phyloP scores from a whole-genome alignment of 2,888 invertebrate species.

The Archips xylosteana region DNA sequence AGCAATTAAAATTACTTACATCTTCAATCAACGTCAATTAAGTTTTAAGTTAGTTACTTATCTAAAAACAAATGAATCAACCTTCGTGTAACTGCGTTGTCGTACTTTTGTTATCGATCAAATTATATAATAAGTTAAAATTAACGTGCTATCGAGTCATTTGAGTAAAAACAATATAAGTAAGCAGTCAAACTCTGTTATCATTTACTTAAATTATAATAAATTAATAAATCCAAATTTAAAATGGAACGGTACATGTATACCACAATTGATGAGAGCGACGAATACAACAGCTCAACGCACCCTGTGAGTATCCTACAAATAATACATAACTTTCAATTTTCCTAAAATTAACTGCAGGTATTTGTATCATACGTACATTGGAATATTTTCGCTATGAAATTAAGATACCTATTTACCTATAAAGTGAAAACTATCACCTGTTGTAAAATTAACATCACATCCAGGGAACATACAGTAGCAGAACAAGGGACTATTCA shows the following conservation, averaged over 20 bases:
- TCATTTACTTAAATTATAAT: background rate
- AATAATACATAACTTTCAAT: background rate
- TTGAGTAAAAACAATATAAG: slow-evolving; percentile 27
- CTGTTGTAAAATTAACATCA: no score
- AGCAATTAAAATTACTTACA: background rate
- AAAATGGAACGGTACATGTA: slow-evolving; percentile 61
- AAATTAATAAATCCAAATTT: slow-evolving; percentile 18
- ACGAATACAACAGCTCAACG: slow-evolving; percentile 12
- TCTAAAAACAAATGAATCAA: slow-evolving; percentile 2
- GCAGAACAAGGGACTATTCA: no score
- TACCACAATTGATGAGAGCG: slow-evolving; percentile 49
- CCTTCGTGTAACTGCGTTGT: slow-evolving; percentile 11
- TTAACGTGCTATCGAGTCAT: slow-evolving; percentile 18
- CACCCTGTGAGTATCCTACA: background rate
- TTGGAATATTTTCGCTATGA: no score
- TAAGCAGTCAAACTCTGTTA: slow-evolving; percentile 22
- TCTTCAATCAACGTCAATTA: slow-evolving; percentile 13
- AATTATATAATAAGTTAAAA: slow-evolving; percentile 21
- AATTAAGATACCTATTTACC: no score
- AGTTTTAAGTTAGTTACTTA: background rate
- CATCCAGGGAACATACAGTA: no score
- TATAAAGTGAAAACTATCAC: no score
- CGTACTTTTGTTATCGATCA: slow-evolving; percentile 20
- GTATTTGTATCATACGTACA: no score
- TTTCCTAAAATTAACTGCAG: no score